These are phyloP conservation scores for Athene cunicularia DNA, from an alignment of 2,113 vertebrate species.

Conservation along the genomic window DNA sequence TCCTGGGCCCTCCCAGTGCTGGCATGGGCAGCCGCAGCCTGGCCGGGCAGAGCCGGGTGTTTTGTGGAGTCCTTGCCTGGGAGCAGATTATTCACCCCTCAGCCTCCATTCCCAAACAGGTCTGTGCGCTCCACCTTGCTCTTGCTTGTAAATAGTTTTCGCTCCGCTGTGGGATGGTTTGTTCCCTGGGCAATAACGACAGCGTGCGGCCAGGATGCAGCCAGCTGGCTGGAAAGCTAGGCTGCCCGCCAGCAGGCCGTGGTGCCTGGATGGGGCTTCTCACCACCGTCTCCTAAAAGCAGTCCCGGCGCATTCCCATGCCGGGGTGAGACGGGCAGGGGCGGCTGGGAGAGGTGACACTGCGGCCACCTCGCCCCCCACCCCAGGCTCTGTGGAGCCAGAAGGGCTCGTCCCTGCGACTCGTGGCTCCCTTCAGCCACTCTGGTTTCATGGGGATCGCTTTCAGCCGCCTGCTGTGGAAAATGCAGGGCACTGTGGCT, in stretches of 20 bases:
- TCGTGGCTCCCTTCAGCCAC: not conserved
- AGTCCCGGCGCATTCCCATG: rapidly evolving
- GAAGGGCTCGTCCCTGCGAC: not conserved
- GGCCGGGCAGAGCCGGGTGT: not conserved
- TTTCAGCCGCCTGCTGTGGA: constrained; percentile 1
- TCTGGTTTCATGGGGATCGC: not conserved
- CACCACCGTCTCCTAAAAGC: not conserved
- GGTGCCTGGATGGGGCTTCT: not conserved
- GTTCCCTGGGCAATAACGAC: not conserved
- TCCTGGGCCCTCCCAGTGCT: not conserved
- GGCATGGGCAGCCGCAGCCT: not conserved
- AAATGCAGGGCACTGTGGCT: not conserved
- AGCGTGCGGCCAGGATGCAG: not conserved
- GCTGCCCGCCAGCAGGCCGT: not conserved
- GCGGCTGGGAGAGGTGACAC: not conserved
- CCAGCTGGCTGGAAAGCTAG: not conserved
- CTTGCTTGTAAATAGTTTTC: constrained; percentile 2
- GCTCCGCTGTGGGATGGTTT: not conserved
- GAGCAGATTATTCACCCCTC: constrained; percentile 34
- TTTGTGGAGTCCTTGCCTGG: not conserved
- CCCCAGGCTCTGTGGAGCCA: not conserved
- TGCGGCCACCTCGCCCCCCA: not conserved
- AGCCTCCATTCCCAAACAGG: constrained; percentile 23
- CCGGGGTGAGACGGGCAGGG: not conserved
- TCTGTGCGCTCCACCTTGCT: constrained; percentile 40